Evolutionary conservation across 2,888 invertebrate species (phyloP), one percentile per base, ranked within the genome.

Genomic region (Drosophila acutilabella): DNA sequence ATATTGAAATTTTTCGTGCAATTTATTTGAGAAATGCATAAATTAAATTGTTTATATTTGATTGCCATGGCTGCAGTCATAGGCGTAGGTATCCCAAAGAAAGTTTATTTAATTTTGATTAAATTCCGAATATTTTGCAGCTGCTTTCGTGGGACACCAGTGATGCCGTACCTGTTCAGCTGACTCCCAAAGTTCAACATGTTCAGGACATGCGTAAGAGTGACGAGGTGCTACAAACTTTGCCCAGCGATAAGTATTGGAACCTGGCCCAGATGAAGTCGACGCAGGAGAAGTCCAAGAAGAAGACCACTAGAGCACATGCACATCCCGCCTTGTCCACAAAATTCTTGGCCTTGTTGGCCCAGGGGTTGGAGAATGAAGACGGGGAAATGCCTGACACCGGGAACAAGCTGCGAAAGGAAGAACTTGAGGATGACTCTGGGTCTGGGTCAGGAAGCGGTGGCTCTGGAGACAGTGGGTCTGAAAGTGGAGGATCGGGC

Each of bases 1-100:
- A 23, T n/a, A 11, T 0, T n/a, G 23, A 57, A 57, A 57, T 57
- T 57, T 38, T 4, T 23, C 7, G 57, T 57, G 45, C 20, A 40
- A 67, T 41, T n/a, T 23, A 11, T 48, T 48, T 11, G 16, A 48
- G 38, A 56, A 52, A 73, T 73, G 75, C 18, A 54, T 13, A 20
- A 26, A 13, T 11, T 44, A 69, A 59, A 69, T 54, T 54, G 62
- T 6, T 0, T 62, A 23, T 57, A 16, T 41, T 8, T 74, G 7
- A 7, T 64, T 30, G 56, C 14, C 10, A 16, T 67, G 10, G 38
- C 5, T 1, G 42, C 38, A 23, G 33, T 62, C 0, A 30, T 66
- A 14, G 18, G 45, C 33, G 71, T 71, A 66, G 41, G 70, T 62
- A 4, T 4, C 0, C 5, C 20, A 16, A 18, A 3, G 0, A 0